Evolutionary conservation across 2,113 vertebrate genomes (phyloP), one percentile per base, ranked within the genome.

Genomic region (Philantomba maxwellii): DNA sequence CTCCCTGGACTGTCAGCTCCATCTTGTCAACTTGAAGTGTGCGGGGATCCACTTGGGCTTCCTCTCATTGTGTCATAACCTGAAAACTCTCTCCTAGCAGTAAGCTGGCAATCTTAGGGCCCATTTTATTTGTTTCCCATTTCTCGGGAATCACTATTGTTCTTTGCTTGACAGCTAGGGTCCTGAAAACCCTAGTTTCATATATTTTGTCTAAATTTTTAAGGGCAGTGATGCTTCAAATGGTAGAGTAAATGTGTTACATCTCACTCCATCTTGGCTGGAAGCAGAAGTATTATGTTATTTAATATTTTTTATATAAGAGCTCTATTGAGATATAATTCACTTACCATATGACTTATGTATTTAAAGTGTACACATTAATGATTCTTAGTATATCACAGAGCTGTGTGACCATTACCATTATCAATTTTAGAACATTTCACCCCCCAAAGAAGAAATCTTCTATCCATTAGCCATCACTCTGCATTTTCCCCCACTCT

Each of bases 371-470:
- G 5, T n/a, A 95, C 78, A 84, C 58, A 55, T 55, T 25, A 77
- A 49, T 66, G 19, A 12, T 77, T 58, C 10, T 58, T 58, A 58
- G 25, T 58, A 58, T 58, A 26, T 12, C 57, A 58, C 25, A 58
- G 23, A 26, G 7, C 90, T 88, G 33, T 87, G 6, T 1, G 66
- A 86, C 30, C 47, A 89, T 60, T 92, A 43, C 15, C 30, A 77
- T 53, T 62, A 78, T 87, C 43, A 84, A 87, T 49, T 94, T 84
- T 96, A 90, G 58, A 91, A 85, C 43, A 93, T 88, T 96, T 89
- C n/a, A 91, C 78, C 28, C 53, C 16, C 25, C 19, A 49, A 21
- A 64, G 73, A 89, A 58, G 49, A 93, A 96, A 83, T 39, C 57
- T n/a, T 14, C 23, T 87, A 93, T 36, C 33, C 51, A 82, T 90